phyloP scores from a whole-genome alignment of 2,797 vertebrate species.

The Mormyrus hasselquistii region DNA sequence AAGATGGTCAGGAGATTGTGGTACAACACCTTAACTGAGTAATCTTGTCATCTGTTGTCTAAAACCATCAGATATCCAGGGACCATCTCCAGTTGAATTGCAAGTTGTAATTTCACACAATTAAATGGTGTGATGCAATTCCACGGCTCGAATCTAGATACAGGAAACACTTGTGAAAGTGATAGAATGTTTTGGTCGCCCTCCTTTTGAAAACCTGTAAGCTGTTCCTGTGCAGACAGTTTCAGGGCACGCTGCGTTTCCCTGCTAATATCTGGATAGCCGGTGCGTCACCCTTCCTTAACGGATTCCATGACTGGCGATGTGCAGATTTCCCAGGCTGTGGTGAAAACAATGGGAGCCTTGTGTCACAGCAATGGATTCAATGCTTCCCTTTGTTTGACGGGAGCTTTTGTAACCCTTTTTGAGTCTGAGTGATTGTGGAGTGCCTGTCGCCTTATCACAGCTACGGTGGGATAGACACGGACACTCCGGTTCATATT shows the following conservation, averaged over 20 bases:
- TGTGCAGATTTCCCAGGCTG: constrained; percentile 42
- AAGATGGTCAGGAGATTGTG: background rate
- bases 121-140: background rate
- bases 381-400: constrained; percentile 31
- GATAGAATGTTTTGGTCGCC: background rate
- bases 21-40: background rate
- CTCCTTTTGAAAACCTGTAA: constrained; percentile 21
- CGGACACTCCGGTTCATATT: background rate
- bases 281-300: constrained; percentile 35
- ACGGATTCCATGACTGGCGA: constrained; percentile 42
- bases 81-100: background rate
- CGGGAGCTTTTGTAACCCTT: constrained; percentile 34
- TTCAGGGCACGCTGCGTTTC: constrained; percentile 26
- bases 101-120: background rate
- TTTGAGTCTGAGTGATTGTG: constrained; percentile 18
- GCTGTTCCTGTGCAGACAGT: constrained; percentile 36
- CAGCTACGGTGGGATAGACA: background rate
- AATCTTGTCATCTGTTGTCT: background rate
- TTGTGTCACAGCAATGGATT: constrained; percentile 37
- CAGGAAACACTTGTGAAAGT: background rate
- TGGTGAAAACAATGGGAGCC: constrained; percentile 51
- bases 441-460: background rate
- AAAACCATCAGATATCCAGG: background rate
- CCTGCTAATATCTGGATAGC: constrained; percentile 37
- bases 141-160: background rate